Percentiles rank a stretch among this genome's conserved stretches.
Evolutionary conservation across 2,113 vertebrate genomes (phyloP).

Genomic region (Desmodus rotundus): DNA sequence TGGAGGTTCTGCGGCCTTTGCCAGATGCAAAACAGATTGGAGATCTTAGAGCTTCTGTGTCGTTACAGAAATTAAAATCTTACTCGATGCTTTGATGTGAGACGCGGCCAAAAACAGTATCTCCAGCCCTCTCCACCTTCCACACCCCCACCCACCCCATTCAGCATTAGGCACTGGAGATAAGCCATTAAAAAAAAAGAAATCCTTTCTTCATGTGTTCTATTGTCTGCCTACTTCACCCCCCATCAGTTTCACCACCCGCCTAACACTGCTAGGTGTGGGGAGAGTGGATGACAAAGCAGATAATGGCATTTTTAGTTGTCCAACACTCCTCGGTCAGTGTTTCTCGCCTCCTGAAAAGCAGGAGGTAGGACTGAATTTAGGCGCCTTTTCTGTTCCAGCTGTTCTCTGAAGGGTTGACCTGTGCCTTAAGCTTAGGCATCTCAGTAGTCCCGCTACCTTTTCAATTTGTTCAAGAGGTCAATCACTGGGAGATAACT

Average conservation of each 20-base stretch:
- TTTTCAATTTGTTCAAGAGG: not conserved
- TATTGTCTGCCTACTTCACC: not conserved
- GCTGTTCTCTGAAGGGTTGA: not conserved
- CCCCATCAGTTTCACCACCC: not conserved
- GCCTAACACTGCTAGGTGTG: not conserved
- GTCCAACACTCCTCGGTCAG: not conserved
- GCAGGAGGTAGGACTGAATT: not conserved
- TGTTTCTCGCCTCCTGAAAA: not conserved
- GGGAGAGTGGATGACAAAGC: not conserved
- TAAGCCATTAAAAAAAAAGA: not conserved
- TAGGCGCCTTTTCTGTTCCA: not conserved
- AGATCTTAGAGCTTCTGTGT: not conserved
- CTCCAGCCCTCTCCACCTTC: not conserved
- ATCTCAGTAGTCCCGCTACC: not conserved
- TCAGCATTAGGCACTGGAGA: not conserved
- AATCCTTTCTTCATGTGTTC: not conserved
- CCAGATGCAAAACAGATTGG: not conserved
- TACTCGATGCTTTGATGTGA: slow-evolving; percentile 5
- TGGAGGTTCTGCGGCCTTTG: not conserved
- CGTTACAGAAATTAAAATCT: slow-evolving; percentile 1
- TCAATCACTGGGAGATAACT: not conserved
- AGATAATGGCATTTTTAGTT: not conserved
- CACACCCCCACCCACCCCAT: not conserved
- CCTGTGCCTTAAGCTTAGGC: not conserved
- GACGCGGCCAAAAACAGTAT: not conserved